Base-by-base conservation (phyloP, 2,797 vertebrate species). In the Myioborus melanocephalus region DNA sequence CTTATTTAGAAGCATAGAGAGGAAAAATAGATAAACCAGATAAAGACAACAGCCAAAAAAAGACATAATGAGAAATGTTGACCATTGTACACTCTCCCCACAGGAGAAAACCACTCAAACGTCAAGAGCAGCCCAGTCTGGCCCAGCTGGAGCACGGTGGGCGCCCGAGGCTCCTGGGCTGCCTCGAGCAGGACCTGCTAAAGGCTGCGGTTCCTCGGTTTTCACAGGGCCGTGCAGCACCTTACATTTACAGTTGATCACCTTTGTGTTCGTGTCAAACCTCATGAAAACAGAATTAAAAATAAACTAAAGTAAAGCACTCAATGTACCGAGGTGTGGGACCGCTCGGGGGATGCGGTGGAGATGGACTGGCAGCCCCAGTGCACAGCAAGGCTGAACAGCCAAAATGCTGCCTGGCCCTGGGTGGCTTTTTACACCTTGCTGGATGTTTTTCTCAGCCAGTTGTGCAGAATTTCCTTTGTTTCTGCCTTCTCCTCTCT, bases 201-300 rank as follows among this genome's bases (percentile, higher is more conserved):
- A 77, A 22, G 24, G 10, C 79, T 84, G 75, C 0, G 4, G 34
- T n/a, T 52, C 30, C 21, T 47, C 60, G 89, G 32, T 86, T 90
- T 91, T 76, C 13, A 21, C 81, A 78, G 86, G 59, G 28, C 89
- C 12, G 4, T 89, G 95, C 86, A 83, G 94, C 94, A 89, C 93
- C 87, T 70, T 3, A 43, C 13, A 66, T 94, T 92, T 86, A 94
- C 94, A 77, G 97, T 97, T 97, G 82, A 77, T 73, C 94, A 43
- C 93, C 72, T 96, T 83, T n/a, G 70, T 69, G 57, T 73, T 91
- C 65, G 71, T 83, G 96, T 94, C 89, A 98, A 97, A 97, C 97
- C 96, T 94, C 96, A 90, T 17, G n/a, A 47, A 82, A 87, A 77
- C 68, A 56, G 56, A 86, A 95, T 64, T 73, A 82, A 96, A 95